Conservation (phyloP, 1,140 invertebrate species). For the Halyomorpha halys region DNA sequence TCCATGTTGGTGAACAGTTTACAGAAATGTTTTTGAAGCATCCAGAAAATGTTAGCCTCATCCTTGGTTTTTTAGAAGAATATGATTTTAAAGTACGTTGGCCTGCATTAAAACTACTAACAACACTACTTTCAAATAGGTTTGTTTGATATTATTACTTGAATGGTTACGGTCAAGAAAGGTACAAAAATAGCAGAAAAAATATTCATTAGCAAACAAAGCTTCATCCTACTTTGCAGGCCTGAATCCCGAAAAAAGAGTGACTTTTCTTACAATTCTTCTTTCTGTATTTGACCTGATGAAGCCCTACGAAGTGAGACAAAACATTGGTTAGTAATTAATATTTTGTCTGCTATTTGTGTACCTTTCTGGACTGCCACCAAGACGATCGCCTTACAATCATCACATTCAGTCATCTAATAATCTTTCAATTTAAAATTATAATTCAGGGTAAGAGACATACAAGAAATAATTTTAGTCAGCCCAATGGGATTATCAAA, state of each 20-base stretch:
- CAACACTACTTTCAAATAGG: conserved; percentile 62
- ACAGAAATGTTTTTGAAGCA: conserved; percentile 97
- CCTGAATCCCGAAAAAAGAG: too few relatives aligned
- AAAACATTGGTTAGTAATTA: too few relatives aligned
- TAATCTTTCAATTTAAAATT: background rate
- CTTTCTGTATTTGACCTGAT: too few relatives aligned
- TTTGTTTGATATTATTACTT: conserved; percentile 28
- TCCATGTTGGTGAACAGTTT: conserved; percentile 77
- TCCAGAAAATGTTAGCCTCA: conserved; percentile 69
- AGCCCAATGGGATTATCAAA: conserved; percentile 96
- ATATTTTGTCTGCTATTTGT: too few relatives aligned
- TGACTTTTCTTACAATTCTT: too few relatives aligned
- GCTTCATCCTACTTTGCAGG: too few relatives aligned
- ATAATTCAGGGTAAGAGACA: conserved; percentile 59
- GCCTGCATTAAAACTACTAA: conserved; percentile 76
- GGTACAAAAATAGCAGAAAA: too few relatives aligned
- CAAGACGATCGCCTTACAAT: background rate
- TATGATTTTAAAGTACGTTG: conserved; percentile 87
- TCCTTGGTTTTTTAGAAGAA: conserved; percentile 86
- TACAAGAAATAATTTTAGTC: conserved; percentile 89
- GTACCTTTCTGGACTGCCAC: too few relatives aligned
- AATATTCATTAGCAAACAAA: too few relatives aligned
- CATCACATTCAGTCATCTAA: too few relatives aligned
- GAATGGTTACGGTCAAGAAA: too few relatives aligned
- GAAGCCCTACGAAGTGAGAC: too few relatives aligned